These are phyloP conservation scores for Leistus spinibarbis DNA, from an alignment of 2,888 invertebrate genomes.

Conservation along the genomic window DNA sequence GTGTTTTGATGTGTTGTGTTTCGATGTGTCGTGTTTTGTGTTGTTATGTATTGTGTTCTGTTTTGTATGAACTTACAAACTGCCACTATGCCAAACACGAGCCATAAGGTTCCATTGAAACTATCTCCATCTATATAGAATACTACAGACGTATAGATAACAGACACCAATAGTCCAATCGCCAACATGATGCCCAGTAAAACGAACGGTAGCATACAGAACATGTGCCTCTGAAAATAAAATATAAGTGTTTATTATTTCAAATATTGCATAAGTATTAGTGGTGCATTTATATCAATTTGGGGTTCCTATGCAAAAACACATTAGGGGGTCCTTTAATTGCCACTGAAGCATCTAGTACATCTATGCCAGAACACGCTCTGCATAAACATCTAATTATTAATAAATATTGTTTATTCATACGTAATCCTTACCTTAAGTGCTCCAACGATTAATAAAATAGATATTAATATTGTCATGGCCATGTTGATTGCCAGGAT, in stretches of 20 bases:
- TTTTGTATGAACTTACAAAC: slow-evolving; percentile 69
- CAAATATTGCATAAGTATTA: neutral
- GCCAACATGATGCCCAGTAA: slow-evolving; percentile 80
- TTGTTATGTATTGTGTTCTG: too few relatives aligned
- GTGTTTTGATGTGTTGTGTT: too few relatives aligned
- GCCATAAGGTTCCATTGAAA: slow-evolving; percentile 64
- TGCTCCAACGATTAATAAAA: slow-evolving; percentile 76
- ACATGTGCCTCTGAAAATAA: slow-evolving; percentile 73
- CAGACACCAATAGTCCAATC: slow-evolving; percentile 76
- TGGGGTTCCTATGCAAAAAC: too few relatives aligned
- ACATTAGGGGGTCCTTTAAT: too few relatives aligned
- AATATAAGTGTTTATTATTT: slow-evolving; percentile 9
- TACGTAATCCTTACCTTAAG: slow-evolving; percentile 65
- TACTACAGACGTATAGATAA: slow-evolving; percentile 78
- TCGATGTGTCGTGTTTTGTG: too few relatives aligned
- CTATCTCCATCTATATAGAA: slow-evolving; percentile 67
- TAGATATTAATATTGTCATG: slow-evolving; percentile 82
- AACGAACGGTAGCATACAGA: slow-evolving; percentile 85
- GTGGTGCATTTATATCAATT: too few relatives aligned
- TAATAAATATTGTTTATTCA: neutral
- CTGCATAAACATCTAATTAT: neutral
- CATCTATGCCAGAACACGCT: too few relatives aligned
- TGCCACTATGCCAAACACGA: slow-evolving; percentile 66
- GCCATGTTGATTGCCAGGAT: slow-evolving; percentile 79
- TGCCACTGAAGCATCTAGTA: too few relatives aligned